Evolutionary conservation across 1,140 invertebrate genomes (phyloP).

Genomic region (Nylanderia fulva): DNA sequence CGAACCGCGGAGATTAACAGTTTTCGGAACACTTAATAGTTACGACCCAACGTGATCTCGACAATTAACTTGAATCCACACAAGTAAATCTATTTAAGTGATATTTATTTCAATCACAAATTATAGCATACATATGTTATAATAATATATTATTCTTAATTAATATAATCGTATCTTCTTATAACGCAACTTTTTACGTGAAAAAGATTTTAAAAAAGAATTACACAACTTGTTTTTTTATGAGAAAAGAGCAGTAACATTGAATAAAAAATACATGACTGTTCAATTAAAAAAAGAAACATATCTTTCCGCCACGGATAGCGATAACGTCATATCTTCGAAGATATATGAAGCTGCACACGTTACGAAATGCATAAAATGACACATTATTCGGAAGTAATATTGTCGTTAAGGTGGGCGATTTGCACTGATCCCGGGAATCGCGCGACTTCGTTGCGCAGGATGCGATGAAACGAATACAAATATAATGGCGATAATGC

Average conservation of each 20-base stretch:
- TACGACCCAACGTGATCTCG: background rate
- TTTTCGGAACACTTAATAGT: conserved; percentile 16
- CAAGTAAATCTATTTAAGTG: background rate
- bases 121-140: background rate
- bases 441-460: conserved; percentile 29
- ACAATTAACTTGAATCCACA: conserved; percentile 21
- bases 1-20: conserved; percentile 10
- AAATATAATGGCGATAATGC: conserved; percentile 67
- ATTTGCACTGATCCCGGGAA: conserved; percentile 2
- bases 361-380: conserved; percentile 55
- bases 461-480: conserved; percentile 66
- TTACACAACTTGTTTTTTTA: background rate
- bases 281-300: no score
- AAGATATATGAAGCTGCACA: conserved; percentile 31
- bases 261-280: background rate
- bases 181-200: background rate
- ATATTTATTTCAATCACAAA: conserved; percentile 16
- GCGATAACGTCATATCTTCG: background rate
- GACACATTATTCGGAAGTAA: conserved; percentile 30
- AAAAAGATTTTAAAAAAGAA: background rate
- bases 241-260: background rate
- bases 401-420: conserved; percentile 48
- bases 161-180: background rate
- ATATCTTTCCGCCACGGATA: background rate
- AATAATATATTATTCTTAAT: background rate